Conservation (phyloP, 1,140 invertebrate genomes). For the Drosophila simulans region DNA sequence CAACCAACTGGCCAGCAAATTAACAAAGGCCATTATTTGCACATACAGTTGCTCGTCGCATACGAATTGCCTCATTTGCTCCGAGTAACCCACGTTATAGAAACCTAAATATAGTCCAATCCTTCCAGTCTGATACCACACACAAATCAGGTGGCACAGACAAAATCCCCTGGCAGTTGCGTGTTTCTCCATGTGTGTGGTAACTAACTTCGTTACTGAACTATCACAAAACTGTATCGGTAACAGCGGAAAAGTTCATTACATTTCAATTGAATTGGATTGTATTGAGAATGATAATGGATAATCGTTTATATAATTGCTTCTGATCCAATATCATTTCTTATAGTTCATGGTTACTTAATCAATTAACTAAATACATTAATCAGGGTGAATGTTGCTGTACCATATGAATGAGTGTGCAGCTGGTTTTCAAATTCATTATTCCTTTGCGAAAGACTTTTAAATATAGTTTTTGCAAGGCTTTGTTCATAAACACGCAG, state of each 20-base stretch:
- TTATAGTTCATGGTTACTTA: background rate
- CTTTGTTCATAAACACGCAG: conserved; percentile 18
- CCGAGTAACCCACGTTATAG: conserved; percentile 47
- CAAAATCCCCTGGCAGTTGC: conserved; percentile 54
- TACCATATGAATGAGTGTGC: background rate
- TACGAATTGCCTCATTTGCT: conserved; percentile 10
- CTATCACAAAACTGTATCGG: conserved; percentile 1
- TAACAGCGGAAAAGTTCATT: background rate
- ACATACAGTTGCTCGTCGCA: conserved; percentile 62
- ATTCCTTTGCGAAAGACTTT: background rate
- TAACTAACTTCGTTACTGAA: conserved; percentile 9
- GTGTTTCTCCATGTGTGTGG: conserved; percentile 46
- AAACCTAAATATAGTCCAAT: conserved; percentile 60
- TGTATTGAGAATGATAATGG: too few relatives aligned
- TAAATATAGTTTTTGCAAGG: conserved; percentile 10
- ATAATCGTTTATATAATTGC: background rate
- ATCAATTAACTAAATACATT: background rate
- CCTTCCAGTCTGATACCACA: conserved; percentile 40
- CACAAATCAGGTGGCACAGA: conserved; percentile 55
- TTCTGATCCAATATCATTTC: background rate
- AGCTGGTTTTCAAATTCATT: background rate
- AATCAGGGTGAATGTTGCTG: too few relatives aligned
- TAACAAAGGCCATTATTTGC: conserved; percentile 38
- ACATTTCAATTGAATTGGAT: background rate
- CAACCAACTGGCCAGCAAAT: conserved; percentile 21